Evolutionary conservation across 2,888 invertebrate species (phyloP).

Genomic region (Elmis aenea): DNA sequence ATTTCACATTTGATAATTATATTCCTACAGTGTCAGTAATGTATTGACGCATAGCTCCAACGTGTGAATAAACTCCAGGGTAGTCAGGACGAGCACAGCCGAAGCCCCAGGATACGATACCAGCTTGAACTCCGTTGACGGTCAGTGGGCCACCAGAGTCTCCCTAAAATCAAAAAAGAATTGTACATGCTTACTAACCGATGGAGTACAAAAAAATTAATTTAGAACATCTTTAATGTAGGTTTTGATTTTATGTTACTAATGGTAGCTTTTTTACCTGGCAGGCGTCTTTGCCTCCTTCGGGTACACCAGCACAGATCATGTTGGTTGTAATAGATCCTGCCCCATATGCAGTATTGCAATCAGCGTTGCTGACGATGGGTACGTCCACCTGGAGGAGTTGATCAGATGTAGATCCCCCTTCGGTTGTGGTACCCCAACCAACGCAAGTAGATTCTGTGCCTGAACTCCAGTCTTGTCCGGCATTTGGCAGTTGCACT

Average conservation of each 20-base stretch:
- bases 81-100: background rate
- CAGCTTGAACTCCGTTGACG: background rate
- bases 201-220: too few relatives aligned
- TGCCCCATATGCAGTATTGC: constrained; percentile 4
- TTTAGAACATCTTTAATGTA: too few relatives aligned
- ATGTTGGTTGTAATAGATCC: constrained; percentile 7
- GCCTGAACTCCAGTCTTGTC: background rate
- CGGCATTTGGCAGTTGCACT: background rate
- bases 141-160: background rate
- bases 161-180: background rate
- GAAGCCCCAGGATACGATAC: background rate
- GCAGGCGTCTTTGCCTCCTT: constrained; percentile 8
- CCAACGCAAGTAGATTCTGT: background rate
- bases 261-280: constrained; percentile 6
- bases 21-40: too few relatives aligned
- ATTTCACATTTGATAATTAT: too few relatives aligned
- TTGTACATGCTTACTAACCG: background rate
- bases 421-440: constrained; percentile 2
- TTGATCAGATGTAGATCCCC: background rate
- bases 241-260: too few relatives aligned
- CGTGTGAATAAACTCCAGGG: background rate
- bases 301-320: constrained; percentile 8
- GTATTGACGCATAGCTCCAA: background rate
- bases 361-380: background rate
- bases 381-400: constrained; percentile 5